A percentile compares a stretch with the other conserved stretches of the same genome.
phyloP scores from a whole-genome alignment of 2,888 invertebrate species.

The Iphiclides podalirius region DNA sequence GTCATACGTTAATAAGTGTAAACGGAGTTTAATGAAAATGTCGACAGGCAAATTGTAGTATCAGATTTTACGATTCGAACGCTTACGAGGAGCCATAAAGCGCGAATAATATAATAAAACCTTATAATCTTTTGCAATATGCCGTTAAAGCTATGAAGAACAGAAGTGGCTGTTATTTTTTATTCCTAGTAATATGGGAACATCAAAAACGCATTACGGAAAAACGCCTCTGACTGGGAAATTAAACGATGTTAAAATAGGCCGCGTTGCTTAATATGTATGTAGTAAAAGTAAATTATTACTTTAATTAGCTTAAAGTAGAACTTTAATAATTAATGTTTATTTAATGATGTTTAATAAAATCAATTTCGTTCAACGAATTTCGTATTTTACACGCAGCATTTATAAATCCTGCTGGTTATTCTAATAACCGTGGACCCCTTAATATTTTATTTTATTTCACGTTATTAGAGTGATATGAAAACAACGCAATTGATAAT shows the following conservation, averaged over 20 bases:
- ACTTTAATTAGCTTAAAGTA: too few relatives aligned
- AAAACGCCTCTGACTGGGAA: conserved; percentile 67
- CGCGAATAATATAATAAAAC: conserved; percentile 21
- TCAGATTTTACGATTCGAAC: conserved; percentile 1
- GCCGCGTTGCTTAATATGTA: conserved; percentile 7
- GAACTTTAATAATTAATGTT: too few relatives aligned
- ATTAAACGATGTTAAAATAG: conserved; percentile 50
- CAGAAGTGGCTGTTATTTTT: conserved; percentile 68
- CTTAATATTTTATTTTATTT: too few relatives aligned
- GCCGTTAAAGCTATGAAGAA: conserved; percentile 72
- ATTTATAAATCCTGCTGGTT: too few relatives aligned
- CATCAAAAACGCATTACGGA: conserved; percentile 76
- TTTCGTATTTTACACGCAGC: too few relatives aligned
- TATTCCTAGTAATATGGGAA: conserved; percentile 67
- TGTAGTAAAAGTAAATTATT: too few relatives aligned
- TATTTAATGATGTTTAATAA: too few relatives aligned
- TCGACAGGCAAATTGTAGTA: neutral
- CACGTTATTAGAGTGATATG: too few relatives aligned
- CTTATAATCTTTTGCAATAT: conserved; percentile 54
- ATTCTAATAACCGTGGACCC: too few relatives aligned
- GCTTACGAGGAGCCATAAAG: conserved; percentile 12
- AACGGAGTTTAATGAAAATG: neutral
- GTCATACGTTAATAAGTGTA: too few relatives aligned
- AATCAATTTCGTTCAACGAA: too few relatives aligned
- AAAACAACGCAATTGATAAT: too few relatives aligned